phyloP scores from a whole-genome alignment of 1,140 invertebrate genomes.

The Pogonomyrmex barbatus region DNA sequence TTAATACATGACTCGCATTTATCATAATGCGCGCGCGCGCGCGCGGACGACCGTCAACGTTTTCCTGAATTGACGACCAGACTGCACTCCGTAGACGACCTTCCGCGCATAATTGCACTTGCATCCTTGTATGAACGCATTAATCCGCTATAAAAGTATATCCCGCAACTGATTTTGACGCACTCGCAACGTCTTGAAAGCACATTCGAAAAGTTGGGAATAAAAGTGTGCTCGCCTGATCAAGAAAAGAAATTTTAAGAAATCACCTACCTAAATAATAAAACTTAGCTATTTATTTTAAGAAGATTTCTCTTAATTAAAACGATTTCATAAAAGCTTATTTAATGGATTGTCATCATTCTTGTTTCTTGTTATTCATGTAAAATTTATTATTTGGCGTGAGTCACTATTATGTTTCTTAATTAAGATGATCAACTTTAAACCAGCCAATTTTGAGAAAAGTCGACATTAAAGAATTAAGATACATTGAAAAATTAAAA shows the following conservation, averaged over 20 bases:
- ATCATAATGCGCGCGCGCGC: slow-evolving; percentile 23
- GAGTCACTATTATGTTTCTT: not conserved
- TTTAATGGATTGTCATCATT: not conserved
- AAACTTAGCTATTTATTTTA: not conserved
- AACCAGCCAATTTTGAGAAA: no score
- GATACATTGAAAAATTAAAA: no score
- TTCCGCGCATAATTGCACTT: slow-evolving; percentile 54
- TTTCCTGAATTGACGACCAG: slow-evolving; percentile 57
- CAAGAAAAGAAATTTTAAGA: not conserved
- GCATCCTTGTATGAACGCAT: slow-evolving; percentile 47
- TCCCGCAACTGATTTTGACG: slow-evolving; percentile 23
- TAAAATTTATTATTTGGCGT: slow-evolving; percentile 4
- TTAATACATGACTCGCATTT: slow-evolving; percentile 57
- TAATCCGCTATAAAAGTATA: slow-evolving; percentile 20
- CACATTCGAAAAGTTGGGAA: not conserved
- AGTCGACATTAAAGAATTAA: no score
- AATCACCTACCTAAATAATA: not conserved
- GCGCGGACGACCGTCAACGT: slow-evolving; percentile 44
- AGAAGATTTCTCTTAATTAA: not conserved
- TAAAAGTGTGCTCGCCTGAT: not conserved
- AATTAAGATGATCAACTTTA: no score
- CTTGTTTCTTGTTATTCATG: not conserved
- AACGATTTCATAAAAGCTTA: not conserved
- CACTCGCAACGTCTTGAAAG: not conserved
- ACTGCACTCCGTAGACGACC: slow-evolving; percentile 25